A percentile compares a stretch with the other conserved stretches of the same genome.
Evolutionary conservation across 1,140 invertebrate genomes (phyloP).

Genomic region (Drosophila micromelanica): DNA sequence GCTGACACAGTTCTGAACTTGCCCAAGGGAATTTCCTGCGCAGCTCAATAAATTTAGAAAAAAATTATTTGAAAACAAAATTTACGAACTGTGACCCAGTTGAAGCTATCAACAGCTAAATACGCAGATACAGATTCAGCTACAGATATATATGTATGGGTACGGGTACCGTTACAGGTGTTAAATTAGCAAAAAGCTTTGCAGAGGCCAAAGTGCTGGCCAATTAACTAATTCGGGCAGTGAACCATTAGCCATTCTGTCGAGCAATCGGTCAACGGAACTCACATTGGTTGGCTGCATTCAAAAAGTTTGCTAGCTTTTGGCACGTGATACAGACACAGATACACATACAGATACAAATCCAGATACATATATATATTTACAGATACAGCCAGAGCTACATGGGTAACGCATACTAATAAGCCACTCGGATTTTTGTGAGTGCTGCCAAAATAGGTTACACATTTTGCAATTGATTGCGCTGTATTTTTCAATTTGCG

Average conservation of each 20-base stretch:
- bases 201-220: slow-evolving; percentile 35
- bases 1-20: slow-evolving; percentile 35
- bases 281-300: background rate
- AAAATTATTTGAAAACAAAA: background rate
- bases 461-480: slow-evolving; percentile 10
- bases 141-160: background rate
- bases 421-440: background rate
- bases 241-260: slow-evolving; percentile 12
- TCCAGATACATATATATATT: background rate
- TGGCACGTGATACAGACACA: background rate
- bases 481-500: slow-evolving; percentile 12
- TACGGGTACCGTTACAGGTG: slow-evolving; percentile 10
- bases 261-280: background rate
- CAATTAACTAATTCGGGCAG: slow-evolving; percentile 66
- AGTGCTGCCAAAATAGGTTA: slow-evolving; percentile 1
- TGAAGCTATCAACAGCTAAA: slow-evolving; percentile 2
- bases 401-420: slow-evolving; percentile 14
- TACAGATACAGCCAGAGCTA: background rate
- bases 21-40: slow-evolving; percentile 15
- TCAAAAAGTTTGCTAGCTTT: background rate
- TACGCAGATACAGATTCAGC: background rate
- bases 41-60: slow-evolving; percentile 39
- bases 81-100: slow-evolving; percentile 27
- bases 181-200: slow-evolving; percentile 23
- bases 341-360: background rate